phyloP scores from a whole-genome alignment of 2,888 invertebrate genomes.

The Dryobotodes eremita region DNA sequence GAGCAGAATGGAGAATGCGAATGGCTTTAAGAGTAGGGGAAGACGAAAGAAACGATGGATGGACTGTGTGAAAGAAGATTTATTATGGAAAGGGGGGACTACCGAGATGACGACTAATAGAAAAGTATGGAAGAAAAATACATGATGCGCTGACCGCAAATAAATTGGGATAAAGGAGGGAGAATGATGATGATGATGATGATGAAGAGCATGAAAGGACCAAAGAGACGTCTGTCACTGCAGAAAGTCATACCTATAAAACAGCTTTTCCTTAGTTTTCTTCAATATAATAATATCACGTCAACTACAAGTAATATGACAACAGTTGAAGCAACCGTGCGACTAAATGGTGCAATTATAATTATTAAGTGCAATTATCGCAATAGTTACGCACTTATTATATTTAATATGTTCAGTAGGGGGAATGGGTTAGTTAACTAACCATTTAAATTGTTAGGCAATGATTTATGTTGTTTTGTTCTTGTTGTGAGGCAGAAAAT shows the following conservation, averaged over 20 bases:
- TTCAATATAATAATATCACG: conserved; percentile 17
- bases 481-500: not conserved
- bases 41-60: too few relatives aligned
- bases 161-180: too few relatives aligned
- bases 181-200: too few relatives aligned
- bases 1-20: too few relatives aligned
- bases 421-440: conserved; percentile 43
- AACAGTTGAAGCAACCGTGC: conserved; percentile 56
- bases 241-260: not conserved
- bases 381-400: conserved; percentile 61
- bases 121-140: too few relatives aligned
- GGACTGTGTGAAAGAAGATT: too few relatives aligned
- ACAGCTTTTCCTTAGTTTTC: not conserved
- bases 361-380: conserved; percentile 65
- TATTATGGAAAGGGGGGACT: too few relatives aligned
- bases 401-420: conserved; percentile 59
- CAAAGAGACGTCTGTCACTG: not conserved
- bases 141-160: not conserved
- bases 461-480: conserved; percentile 42
- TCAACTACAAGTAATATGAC: conserved; percentile 39
- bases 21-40: too few relatives aligned
- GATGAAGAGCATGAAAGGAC: not conserved
- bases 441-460: conserved; percentile 45
- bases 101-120: too few relatives aligned
- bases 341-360: conserved; percentile 65